A percentile compares a stretch with the other conserved stretches of the same genome.
Conservation (phyloP, 1,140 invertebrate species). For the Orussus abietinus region DNA sequence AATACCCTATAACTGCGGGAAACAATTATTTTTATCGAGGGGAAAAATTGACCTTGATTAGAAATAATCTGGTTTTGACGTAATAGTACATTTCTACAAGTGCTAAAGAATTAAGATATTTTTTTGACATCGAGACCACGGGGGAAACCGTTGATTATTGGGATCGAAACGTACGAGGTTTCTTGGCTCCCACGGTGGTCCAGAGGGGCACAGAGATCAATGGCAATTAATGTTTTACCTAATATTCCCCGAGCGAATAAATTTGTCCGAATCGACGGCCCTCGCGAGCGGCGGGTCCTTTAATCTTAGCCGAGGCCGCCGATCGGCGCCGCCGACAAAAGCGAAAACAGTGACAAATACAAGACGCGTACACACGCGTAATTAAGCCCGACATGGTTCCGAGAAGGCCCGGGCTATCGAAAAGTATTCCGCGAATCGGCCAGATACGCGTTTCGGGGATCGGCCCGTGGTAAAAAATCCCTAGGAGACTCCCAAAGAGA, state of each 20-base stretch:
- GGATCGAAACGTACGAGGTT: no score
- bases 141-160: no score
- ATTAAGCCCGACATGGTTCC: conserved; percentile 34
- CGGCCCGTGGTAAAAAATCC: conserved; percentile 14
- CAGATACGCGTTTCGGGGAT: conserved; percentile 19
- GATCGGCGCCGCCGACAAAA: conserved; percentile 20
- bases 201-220: no score
- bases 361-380: conserved; percentile 30
- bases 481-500: background rate
- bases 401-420: conserved; percentile 29
- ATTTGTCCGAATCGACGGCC: conserved; percentile 27
- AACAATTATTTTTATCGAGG: no score
- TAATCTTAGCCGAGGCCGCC: conserved; percentile 23
- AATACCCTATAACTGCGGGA: no score
- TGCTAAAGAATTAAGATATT: no score
- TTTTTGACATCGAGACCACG: no score
- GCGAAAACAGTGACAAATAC: conserved; percentile 35
- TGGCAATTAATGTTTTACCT: no score
- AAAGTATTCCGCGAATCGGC: conserved; percentile 28
- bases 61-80: no score
- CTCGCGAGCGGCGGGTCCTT: conserved; percentile 22
- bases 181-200: conserved; percentile 14
- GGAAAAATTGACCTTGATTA: no score
- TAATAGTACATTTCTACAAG: no score
- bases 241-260: conserved; percentile 36